Conservation (phyloP, 2,797 vertebrate genomes). For the Kryptolebias ocellatus region DNA sequence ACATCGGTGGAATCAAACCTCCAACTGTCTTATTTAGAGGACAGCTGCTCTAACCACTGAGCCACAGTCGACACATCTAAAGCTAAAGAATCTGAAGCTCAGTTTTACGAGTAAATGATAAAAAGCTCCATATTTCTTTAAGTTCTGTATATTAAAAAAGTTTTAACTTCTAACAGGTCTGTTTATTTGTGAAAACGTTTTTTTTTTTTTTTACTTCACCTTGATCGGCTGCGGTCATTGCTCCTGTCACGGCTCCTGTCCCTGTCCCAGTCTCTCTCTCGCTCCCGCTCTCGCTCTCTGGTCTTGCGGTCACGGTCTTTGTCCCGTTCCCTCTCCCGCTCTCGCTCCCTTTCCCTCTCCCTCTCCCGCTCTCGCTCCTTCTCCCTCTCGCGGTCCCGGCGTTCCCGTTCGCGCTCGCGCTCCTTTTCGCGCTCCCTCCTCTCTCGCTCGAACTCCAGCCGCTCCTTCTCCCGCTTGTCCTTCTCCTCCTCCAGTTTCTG, state of each 20-base stretch:
- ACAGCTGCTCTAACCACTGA: too few species aligned
- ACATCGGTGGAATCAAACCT: too few species aligned
- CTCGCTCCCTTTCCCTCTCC: conserved; percentile 85
- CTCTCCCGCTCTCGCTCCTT: conserved; percentile 87
- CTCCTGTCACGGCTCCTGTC: conserved; percentile 80
- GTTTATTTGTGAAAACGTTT: too few species aligned
- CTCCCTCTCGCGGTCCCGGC: conserved; percentile 80
- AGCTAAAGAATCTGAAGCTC: too few species aligned
- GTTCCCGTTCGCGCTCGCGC: conserved; percentile 78
- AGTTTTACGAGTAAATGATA: too few species aligned
- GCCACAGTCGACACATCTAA: too few species aligned
- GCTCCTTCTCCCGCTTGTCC: conserved; percentile 95
- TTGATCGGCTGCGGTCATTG: conserved; percentile 86
- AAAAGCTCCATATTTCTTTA: too few species aligned
- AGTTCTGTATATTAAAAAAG: too few species aligned
- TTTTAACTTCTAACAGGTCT: too few species aligned
- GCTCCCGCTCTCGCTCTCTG: conserved; percentile 78
- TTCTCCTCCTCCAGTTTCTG: conserved; percentile 99
- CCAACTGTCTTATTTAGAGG: too few species aligned
- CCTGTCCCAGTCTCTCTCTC: conserved; percentile 80
- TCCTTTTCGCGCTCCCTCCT: conserved; percentile 80
- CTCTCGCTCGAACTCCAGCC: conserved; percentile 88
- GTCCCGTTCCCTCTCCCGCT: conserved; percentile 83
- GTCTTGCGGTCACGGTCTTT: conserved; percentile 80
- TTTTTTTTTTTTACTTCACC: conserved; percentile 70